Evolutionary conservation across 2,888 invertebrate genomes (phyloP), one percentile per base, ranked within the genome.

Genomic region (Brachycybe producta): DNA sequence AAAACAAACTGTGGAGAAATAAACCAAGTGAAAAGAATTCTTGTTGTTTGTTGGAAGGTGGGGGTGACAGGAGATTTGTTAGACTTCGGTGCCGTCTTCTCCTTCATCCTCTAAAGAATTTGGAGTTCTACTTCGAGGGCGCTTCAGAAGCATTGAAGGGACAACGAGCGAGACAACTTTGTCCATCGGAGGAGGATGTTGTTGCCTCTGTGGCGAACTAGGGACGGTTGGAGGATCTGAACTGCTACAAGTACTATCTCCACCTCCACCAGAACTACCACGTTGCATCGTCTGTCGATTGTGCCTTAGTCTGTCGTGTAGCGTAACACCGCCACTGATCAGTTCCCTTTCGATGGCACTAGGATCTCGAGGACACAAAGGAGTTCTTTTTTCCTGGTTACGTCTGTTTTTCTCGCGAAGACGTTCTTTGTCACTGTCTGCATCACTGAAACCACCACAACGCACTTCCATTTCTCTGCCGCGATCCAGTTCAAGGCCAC

Each of bases 191-290:
- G 27, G 36, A 24, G 15, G 38, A 15, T 36, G 47, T 0, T 36
- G n/a, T 7, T 24, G 47, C 17, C 47, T 23, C 19, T 47, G 47
- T 26, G 47, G 47, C 4, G 47, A 47, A 19, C 47, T 47, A 28
- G 47, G 47, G 13, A 47, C 47, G 26, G 47, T 47, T 21, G 47
- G 47, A 4, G 47, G 47, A 17, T 47, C 47, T 19, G 47, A 47
- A 17, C 47, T 47, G 19, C 47, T 47, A 28, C 47, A 47, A 5
- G 47, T 47, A 23, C 47, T 47, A 39, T 47, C 47, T 8, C 47
- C 47, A 38, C 38, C 38, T 11, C 47, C 47, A 13, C 47, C 38
- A 7, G 47, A 47, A 1, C 47, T 39, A 1, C 47, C 47, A 19
- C 47, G 3, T n/a, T 47, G 47, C 2, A 47, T 23, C 24, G 13